Base-by-base conservation (phyloP, 2,888 invertebrate species). In the Brachypalpus laphriformis region DNA sequence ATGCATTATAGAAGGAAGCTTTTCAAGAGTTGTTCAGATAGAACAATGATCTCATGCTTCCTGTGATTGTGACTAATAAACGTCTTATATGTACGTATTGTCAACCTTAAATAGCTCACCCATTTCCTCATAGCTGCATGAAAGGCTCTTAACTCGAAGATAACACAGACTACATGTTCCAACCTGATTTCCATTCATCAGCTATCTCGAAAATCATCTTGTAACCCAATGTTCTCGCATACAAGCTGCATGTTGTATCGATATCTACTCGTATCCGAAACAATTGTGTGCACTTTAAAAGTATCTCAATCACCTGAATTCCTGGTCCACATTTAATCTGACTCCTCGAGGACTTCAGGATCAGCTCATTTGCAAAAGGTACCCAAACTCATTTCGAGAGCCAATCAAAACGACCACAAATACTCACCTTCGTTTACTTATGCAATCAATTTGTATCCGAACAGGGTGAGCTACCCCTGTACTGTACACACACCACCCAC, bases 391-490 rank as follows among this genome's bases (percentile, higher is more conserved):
- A 20, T 16, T 49, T 42, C 31, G 40, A 42, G 16, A 54, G 42
- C 59, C 68, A 54, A 68, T 68, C 57, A 68, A 77, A 45, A 34
- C 51, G 51, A 77, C 51, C 77, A 16, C 77, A 77, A 77, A 68
- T 70, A 78, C 63, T 71, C 63, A 34, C 56, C 47, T 40, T 34
- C 54, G 59, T 18, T 63, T 63, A 70, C 45, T 49, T 70, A 70
- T 78, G 56, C 63, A 63, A 78, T 78, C 70, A 71, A 56, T 40
- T 70, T 70, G 63, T 63, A 28, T 63, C 25, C 45, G 25, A 51
- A 11, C 14, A n/a, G 20, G 14, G 9, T 0, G 16, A 34, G 34
- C 11, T 9, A 11, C 34, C 9, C 34, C 20, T 6, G 7, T 6
- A n/a, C n/a, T n/a, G 25, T 25, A 2, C 20, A 40, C n/a, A 31